Evolutionary conservation across 2,888 invertebrate genomes (phyloP).

Genomic region (Parnassius orleans): DNA sequence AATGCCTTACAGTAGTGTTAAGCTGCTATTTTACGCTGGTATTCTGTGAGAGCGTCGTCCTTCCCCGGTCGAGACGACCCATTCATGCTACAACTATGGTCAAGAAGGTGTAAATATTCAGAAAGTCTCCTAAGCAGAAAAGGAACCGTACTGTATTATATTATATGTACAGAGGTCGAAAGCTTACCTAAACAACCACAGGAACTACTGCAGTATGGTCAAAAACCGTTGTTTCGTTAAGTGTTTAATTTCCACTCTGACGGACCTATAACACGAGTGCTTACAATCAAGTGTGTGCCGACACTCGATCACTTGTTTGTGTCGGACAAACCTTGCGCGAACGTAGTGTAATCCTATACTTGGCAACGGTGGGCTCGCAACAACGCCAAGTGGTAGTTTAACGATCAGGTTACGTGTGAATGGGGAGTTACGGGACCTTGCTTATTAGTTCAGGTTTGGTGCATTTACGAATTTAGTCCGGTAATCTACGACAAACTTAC

Average conservation of each 20-base stretch:
- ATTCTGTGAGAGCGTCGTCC: no score
- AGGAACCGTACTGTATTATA: no score
- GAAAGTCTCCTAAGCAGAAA: no score
- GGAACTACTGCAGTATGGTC: neutral
- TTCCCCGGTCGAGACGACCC: no score
- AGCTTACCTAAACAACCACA: no score
- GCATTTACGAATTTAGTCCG: no score
- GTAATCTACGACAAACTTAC: no score
- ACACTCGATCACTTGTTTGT: conserved; percentile 17
- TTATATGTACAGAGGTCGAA: no score
- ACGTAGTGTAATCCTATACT: conserved; percentile 2
- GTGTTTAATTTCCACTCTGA: conserved; percentile 17
- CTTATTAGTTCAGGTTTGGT: neutral
- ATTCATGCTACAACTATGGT: no score
- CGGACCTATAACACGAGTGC: neutral
- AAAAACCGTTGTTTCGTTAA: conserved; percentile 16
- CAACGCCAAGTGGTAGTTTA: neutral
- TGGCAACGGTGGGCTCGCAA: neutral
- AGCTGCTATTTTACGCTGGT: no score
- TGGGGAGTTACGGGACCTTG: neutral
- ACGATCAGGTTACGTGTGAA: neutral
- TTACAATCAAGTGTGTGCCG: conserved; percentile 12
- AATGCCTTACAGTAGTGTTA: no score
- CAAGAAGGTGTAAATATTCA: no score
- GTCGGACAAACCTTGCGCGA: conserved; percentile 2